Evolutionary conservation across 2,888 invertebrate genomes (phyloP).

Genomic region (Drosophila longiperda): DNA sequence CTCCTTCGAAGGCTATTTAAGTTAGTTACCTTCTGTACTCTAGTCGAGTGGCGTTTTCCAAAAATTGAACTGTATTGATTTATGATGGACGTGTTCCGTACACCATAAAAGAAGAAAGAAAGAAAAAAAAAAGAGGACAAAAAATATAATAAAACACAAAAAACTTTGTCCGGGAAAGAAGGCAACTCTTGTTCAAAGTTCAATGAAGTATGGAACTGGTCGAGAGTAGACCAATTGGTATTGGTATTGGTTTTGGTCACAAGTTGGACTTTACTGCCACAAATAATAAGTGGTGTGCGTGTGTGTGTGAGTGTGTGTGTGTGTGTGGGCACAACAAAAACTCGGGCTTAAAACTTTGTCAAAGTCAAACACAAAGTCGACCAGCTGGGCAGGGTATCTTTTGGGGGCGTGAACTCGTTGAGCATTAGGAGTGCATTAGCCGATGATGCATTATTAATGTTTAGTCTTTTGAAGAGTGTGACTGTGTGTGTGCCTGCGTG

Average conservation of each 20-base stretch:
- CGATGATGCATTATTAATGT: conserved; percentile 71
- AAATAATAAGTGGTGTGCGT: conserved; percentile 48
- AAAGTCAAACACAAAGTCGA: conserved; percentile 72
- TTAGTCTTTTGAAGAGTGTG: conserved; percentile 47
- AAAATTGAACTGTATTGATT: conserved; percentile 76
- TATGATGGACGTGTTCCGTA: conserved; percentile 61
- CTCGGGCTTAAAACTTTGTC: conserved; percentile 59
- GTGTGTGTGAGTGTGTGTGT: background rate
- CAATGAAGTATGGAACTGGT: conserved; percentile 65
- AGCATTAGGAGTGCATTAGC: conserved; percentile 73
- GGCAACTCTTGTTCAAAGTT: conserved; percentile 62
- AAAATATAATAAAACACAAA: background rate
- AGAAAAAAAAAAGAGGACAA: background rate
- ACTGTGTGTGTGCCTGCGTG: background rate
- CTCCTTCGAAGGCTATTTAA: conserved; percentile 43
- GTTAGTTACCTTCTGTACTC: conserved; percentile 61
- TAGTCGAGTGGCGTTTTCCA: conserved; percentile 37
- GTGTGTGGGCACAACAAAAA: conserved; percentile 3
- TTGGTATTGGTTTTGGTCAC: conserved; percentile 39
- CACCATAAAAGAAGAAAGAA: background rate
- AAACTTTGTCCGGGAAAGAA: conserved; percentile 62
- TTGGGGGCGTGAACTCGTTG: conserved; percentile 47
- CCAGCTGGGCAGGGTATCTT: conserved; percentile 17
- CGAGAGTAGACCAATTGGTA: conserved; percentile 27
- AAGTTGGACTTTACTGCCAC: conserved; percentile 41